phyloP scores from a whole-genome alignment of 2,797 vertebrate genomes.

The Hydrocynus forskahlii region DNA sequence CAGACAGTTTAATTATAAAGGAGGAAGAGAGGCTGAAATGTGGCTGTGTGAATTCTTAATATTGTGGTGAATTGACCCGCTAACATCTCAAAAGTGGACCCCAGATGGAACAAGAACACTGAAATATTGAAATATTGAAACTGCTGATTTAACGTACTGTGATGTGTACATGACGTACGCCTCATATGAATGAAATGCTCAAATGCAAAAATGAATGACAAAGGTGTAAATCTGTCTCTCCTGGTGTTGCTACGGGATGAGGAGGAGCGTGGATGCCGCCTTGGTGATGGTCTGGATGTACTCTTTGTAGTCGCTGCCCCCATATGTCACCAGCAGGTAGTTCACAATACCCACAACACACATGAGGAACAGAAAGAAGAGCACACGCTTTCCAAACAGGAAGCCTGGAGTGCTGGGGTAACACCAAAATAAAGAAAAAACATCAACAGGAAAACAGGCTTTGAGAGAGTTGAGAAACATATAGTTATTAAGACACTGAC shows the following conservation, averaged over 20 bases:
- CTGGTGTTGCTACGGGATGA: conserved; percentile 79
- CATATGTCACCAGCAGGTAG: conserved; percentile 80
- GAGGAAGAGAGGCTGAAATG: too few relatives aligned
- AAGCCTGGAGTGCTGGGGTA: conserved; percentile 89
- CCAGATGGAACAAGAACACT: too few relatives aligned
- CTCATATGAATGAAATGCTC: too few relatives aligned
- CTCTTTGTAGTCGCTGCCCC: conserved; percentile 84
- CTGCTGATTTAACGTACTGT: too few relatives aligned
- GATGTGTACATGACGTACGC: too few relatives aligned
- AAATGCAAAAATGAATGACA: too few relatives aligned
- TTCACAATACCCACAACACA: conserved; percentile 88
- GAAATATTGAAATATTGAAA: too few relatives aligned
- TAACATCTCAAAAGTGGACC: too few relatives aligned
- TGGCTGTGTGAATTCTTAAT: too few relatives aligned
- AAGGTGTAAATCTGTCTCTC: not conserved
- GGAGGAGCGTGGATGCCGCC: conserved; percentile 86
- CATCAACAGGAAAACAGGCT: not conserved
- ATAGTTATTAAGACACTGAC: not conserved
- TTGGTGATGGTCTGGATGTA: conserved; percentile 84
- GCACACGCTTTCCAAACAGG: conserved; percentile 91
- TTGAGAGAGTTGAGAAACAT: not conserved
- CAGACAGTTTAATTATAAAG: too few relatives aligned
- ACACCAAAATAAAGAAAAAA: conserved; percentile 5
- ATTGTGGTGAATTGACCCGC: too few relatives aligned
- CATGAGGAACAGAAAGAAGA: conserved; percentile 90